phyloP scores from a whole-genome alignment of 2,888 invertebrate species.

The Carcina quercana region DNA sequence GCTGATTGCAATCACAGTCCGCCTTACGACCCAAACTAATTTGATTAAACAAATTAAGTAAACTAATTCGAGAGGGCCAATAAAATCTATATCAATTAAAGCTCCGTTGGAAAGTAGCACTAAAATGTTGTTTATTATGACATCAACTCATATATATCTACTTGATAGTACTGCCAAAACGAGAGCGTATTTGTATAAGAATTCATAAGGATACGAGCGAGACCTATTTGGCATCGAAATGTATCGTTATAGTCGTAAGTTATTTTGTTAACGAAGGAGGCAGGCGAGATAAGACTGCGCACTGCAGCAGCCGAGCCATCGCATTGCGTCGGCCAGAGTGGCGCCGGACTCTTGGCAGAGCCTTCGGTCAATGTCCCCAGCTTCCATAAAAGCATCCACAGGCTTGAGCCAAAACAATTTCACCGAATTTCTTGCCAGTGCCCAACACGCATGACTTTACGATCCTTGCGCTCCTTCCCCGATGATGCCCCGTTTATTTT shows the following conservation, averaged over 20 bases:
- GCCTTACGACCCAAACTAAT: too few species aligned
- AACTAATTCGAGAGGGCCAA: too few species aligned
- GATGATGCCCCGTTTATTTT: conserved; percentile 48
- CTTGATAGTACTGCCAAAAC: conserved; percentile 9
- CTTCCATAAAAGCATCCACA: conserved; percentile 64
- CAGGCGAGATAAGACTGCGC: conserved; percentile 51
- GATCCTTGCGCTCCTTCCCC: conserved; percentile 42
- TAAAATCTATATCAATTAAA: too few species aligned
- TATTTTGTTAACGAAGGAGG: conserved; percentile 45
- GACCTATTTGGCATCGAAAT: conserved; percentile 55
- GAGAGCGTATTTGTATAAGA: conserved; percentile 9
- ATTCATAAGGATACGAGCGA: conserved; percentile 17
- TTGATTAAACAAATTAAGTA: too few species aligned
- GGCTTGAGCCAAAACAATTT: conserved; percentile 68
- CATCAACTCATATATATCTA: too few species aligned
- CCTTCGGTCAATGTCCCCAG: conserved; percentile 64
- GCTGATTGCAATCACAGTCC: too few species aligned
- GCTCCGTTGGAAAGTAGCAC: too few species aligned
- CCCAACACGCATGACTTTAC: conserved; percentile 66
- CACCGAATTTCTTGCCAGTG: conserved; percentile 64
- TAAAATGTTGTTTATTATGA: too few species aligned
- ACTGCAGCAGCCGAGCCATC: conserved; percentile 57
- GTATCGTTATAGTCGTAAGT: conserved; percentile 47
- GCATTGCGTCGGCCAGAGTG: conserved; percentile 62
- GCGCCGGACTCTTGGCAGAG: conserved; percentile 69